Percentiles rank a stretch among this genome's conserved stretches.
Evolutionary conservation across 2,113 vertebrate species (phyloP).

Genomic region (Chaetodon auriga): DNA sequence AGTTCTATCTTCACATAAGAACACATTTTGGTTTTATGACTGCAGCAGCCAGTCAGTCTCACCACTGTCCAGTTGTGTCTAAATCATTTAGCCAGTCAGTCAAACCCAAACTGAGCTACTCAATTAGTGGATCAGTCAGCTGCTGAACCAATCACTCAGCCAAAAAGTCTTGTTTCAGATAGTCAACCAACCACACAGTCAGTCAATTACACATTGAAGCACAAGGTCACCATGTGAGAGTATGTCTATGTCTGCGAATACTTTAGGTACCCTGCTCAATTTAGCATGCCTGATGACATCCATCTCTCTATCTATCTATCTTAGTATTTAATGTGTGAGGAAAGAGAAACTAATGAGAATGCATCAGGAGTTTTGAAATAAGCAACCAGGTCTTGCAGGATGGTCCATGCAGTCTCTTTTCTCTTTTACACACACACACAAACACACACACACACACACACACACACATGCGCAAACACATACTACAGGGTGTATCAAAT

Average conservation of each 20-base stretch:
- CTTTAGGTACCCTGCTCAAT: slow-evolving; percentile 53
- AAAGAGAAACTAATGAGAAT: neutral
- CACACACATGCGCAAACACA: neutral
- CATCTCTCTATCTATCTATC: too few species aligned
- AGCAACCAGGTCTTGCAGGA: neutral
- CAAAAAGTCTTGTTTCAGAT: slow-evolving; percentile 49
- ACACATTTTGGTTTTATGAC: neutral
- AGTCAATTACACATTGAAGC: slow-evolving; percentile 64
- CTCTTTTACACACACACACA: neutral
- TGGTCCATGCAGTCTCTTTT: neutral
- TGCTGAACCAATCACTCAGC: slow-evolving; percentile 61
- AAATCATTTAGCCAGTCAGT: slow-evolving; percentile 58
- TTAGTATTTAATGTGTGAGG: neutral
- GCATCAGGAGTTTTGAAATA: neutral
- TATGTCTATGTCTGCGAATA: neutral
- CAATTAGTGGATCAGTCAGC: slow-evolving; percentile 70
- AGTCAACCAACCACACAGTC: slow-evolving; percentile 60
- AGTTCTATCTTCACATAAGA: neutral
- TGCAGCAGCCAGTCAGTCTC: slow-evolving; percentile 9
- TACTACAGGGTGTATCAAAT: neutral
- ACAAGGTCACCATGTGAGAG: neutral
- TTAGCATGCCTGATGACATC: slow-evolving; percentile 38
- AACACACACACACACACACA: neutral
- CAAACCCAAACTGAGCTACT: slow-evolving; percentile 59
- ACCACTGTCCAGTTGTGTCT: slow-evolving; percentile 34